A percentile compares a stretch with the other conserved stretches of the same genome.
phyloP scores from a whole-genome alignment of 2,113 vertebrate genomes.

The Picathartes gymnocephalus region DNA sequence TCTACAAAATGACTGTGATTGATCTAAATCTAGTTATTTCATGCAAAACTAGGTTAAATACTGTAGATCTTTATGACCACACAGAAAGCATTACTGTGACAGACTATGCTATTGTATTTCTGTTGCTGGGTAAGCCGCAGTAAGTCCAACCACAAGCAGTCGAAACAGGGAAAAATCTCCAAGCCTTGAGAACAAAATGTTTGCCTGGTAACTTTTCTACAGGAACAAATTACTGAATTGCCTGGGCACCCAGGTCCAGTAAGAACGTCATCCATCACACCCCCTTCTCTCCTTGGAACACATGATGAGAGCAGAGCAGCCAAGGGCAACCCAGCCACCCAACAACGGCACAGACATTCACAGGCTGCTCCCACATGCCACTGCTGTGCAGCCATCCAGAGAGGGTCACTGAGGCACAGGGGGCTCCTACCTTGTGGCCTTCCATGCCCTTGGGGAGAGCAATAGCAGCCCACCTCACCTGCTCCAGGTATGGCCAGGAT shows the following conservation, averaged over 20 bases:
- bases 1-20: constrained; percentile 48
- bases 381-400: accelerated
- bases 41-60: constrained; percentile 61
- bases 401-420: neutral
- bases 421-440: accelerated
- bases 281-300: accelerated
- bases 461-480: neutral
- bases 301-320: accelerated
- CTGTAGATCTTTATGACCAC: constrained; percentile 48
- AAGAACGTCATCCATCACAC: accelerated
- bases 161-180: neutral
- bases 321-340: neutral
- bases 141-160: neutral
- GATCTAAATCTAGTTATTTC: constrained; percentile 65
- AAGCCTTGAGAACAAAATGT: neutral
- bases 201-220: neutral
- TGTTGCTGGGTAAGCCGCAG: neutral
- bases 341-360: neutral
- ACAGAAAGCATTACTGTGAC: constrained; percentile 50
- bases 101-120: neutral
- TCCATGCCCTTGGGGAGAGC: neutral
- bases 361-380: neutral
- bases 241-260: neutral
- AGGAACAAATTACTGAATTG: neutral
- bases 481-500: neutral